Conservation (phyloP, 2,113 vertebrate genomes). For the Elephantulus edwardii region DNA sequence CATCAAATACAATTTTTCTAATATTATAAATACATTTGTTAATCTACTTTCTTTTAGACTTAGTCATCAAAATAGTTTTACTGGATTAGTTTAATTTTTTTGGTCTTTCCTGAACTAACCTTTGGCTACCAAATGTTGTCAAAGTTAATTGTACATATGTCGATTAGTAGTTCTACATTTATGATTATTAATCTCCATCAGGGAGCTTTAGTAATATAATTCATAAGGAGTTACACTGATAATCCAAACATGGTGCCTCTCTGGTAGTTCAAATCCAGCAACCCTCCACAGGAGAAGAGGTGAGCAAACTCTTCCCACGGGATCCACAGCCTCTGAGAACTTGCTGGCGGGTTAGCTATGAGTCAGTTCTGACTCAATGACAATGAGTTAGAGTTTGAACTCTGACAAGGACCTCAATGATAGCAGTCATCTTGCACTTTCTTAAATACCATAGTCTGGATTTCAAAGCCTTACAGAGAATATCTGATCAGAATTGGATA, state of each 20-base stretch:
- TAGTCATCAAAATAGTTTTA: neutral
- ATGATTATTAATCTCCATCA: neutral
- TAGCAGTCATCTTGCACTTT: neutral
- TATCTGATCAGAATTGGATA: neutral
- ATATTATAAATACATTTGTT: no score
- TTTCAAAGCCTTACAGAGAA: neutral
- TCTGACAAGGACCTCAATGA: neutral
- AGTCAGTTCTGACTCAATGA: no score
- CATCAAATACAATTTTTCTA: neutral
- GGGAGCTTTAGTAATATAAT: no score
- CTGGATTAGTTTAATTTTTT: neutral
- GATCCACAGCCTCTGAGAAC: no score
- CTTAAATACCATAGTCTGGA: neutral
- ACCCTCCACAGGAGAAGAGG: no score
- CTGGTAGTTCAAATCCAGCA: no score
- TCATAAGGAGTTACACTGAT: no score
- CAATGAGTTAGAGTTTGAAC: no score
- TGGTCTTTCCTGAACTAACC: neutral
- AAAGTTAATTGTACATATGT: neutral
- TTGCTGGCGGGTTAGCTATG: no score
- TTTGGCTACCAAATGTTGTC: neutral
- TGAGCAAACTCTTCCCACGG: no score
- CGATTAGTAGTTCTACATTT: neutral
- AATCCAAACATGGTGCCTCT: no score
- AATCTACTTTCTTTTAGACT: neutral